Base-by-base conservation (phyloP, 2,797 vertebrate genomes). In the Liparis tanakae region DNA sequence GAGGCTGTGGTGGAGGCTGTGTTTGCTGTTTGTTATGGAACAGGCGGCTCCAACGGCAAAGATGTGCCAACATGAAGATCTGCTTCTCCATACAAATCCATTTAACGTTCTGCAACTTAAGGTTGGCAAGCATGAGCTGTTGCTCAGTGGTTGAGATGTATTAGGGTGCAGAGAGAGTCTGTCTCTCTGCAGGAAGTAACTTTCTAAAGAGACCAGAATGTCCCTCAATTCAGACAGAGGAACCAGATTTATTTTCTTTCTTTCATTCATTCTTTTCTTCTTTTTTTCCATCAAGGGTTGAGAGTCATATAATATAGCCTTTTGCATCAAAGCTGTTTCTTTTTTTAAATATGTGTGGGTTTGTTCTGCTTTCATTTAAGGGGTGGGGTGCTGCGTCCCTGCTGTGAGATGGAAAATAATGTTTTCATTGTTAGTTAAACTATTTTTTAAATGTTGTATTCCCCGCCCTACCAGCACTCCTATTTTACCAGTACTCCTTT, bases 91-190 rank as follows among this genome's bases (percentile, higher is more conserved):
- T 54, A 67, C 70, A 85, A 80, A 87, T 67, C 68, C 67, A 75
- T 79, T 77, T 53, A 59, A 67, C 68, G 43, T 59, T 80, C 50
- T 69, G 76, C 57, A 59, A 67, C 81, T 65, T 56, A 61, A 63
- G 54, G 37, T 63, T 87, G 83, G 82, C 80, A 87, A 70, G 67
- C 46, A 3, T 30, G 74, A 72, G 74, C 46, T 54, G 51, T 75
- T 88, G 67, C 70, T 83, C 74, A 67, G 62, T 67, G 69, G 34
- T 67, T 65, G 66, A 69, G 77, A 17, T 7, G 53, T 76, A 76
- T 87, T 85, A 80, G 82, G 54, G 71, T 85, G 86, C 75, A 86
- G 60, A 56, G 70, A 20, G 72, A 74, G 82, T 81, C 68, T 76
- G 43, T 66, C 25, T 3, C n/a, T n/a, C n/a, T n/a, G n/a, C 4